Conservation (phyloP, 1,140 invertebrate species). For the Plectrocnemia conspersa region DNA sequence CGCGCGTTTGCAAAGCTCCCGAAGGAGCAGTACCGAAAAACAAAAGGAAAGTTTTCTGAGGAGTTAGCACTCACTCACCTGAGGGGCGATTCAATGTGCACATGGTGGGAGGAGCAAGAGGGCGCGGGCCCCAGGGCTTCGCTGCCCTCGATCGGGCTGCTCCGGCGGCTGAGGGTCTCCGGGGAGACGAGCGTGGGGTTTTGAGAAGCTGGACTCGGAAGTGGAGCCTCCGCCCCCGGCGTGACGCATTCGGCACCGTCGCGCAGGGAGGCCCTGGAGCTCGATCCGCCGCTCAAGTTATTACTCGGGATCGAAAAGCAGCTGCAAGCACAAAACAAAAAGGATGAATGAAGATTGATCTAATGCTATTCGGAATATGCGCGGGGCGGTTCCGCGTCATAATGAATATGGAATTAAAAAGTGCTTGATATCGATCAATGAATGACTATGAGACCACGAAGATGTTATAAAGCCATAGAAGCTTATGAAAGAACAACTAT, state of each 20-base stretch:
- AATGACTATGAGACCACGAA: too few species aligned
- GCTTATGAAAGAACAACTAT: too few species aligned
- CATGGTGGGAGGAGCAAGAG: slow-evolving; percentile 48
- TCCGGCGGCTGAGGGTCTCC: slow-evolving; percentile 58
- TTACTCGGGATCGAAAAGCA: slow-evolving; percentile 57
- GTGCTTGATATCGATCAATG: too few species aligned
- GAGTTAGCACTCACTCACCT: slow-evolving; percentile 36
- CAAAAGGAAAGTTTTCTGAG: not conserved
- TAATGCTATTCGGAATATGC: too few species aligned
- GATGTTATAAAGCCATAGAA: too few species aligned
- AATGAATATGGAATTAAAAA: too few species aligned
- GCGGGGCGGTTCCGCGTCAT: too few species aligned
- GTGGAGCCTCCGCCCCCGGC: slow-evolving; percentile 44
- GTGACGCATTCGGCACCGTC: slow-evolving; percentile 42
- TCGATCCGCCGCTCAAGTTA: slow-evolving; percentile 55
- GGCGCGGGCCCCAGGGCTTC: slow-evolving; percentile 46
- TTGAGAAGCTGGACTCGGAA: slow-evolving; percentile 66
- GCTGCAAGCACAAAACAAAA: slow-evolving; percentile 43
- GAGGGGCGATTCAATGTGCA: slow-evolving; percentile 48
- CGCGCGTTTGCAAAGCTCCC: too few species aligned
- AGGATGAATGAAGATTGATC: not conserved
- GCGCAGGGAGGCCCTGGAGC: slow-evolving; percentile 21
- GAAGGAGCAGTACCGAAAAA: not conserved
- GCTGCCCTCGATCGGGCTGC: slow-evolving; percentile 47
- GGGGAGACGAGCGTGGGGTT: slow-evolving; percentile 69